Evolutionary conservation across 37 sponge, comb jelly and placozoan species (phyloP), one percentile per base, ranked within the genome.

Genomic region (Aphrocallistes beatrix): DNA sequence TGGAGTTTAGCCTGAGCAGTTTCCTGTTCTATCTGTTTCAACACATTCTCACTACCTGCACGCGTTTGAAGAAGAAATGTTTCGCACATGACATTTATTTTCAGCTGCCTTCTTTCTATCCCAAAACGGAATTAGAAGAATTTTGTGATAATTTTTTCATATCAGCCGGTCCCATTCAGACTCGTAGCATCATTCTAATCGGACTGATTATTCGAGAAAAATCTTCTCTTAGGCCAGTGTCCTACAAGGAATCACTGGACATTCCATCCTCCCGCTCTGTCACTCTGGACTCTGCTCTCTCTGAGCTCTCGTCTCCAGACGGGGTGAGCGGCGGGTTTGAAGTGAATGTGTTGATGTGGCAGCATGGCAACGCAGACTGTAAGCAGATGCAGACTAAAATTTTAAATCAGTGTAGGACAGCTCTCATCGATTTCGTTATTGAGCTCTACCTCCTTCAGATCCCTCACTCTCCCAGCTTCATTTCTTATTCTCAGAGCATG

Each of bases 181-280:
- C 75, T 28, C 75, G 75, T 60, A 60, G 75, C 34, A 60, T 60
- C n/a, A 60, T 60, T 60, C 75, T 60, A 32, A 60, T 60, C 3
- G 75, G 75, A 3, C 28, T 60, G 10, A 60, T 60, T 13, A 19
- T 60, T 3, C 28, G 10, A 25, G 75, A 60, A 6, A 60, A 13
- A 6, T 3, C 34, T 3, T 25, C 6, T 28, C 3, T 19, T 13
- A 60, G 3, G 25, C 75, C 75, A 25, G 17, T 60, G 28, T 60
- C 75, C 1, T 60, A 25, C 75, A 60, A 28, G 34, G 17, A 60
- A 60, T 3, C 75, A 3, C n/a, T 28, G 8, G 75, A 13, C 6
- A 32, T 60, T 8, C 75, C 10, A 32, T 60, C 75, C n/a, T 28
- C 75, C 34, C 75, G 28, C n/a, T 21, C 75, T 6, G n/a, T n/a